Evolutionary conservation across 2,797 vertebrate species (phyloP).

Genomic region (Sebastes taczanowskii): DNA sequence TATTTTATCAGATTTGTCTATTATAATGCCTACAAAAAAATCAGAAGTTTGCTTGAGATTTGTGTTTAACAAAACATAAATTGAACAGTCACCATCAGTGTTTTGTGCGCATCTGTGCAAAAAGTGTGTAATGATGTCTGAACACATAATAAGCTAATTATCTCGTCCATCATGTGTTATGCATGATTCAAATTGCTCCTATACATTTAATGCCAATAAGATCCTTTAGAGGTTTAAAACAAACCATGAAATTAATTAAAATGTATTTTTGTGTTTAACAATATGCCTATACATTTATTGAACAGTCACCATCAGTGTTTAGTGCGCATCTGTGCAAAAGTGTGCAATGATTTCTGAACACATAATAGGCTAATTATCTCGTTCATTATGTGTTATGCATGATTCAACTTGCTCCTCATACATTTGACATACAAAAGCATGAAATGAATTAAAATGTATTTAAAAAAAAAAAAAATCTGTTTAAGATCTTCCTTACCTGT

Average conservation of each 20-base stretch:
- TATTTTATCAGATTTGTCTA: neutral
- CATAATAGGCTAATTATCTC: neutral
- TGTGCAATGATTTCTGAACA: neutral
- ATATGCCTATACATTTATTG: neutral
- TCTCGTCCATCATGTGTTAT: neutral
- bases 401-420: neutral
- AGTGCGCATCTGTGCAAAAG: neutral
- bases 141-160: neutral
- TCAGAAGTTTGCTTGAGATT: neutral
- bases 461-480: neutral
- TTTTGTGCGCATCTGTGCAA: neutral
- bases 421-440: neutral
- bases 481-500: slow-evolving; percentile 81
- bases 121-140: neutral
- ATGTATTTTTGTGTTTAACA: neutral
- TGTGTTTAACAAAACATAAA: neutral
- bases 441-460: neutral
- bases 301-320: too few relatives aligned
- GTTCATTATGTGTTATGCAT: neutral
- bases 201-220: neutral
- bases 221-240: neutral
- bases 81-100: neutral
- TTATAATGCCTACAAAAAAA: accelerated
- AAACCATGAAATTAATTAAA: neutral
- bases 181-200: neutral